Evolutionary conservation across 1,140 invertebrate genomes (phyloP), one percentile per base, ranked within the genome.

Genomic region (Scaptomyza montana): DNA sequence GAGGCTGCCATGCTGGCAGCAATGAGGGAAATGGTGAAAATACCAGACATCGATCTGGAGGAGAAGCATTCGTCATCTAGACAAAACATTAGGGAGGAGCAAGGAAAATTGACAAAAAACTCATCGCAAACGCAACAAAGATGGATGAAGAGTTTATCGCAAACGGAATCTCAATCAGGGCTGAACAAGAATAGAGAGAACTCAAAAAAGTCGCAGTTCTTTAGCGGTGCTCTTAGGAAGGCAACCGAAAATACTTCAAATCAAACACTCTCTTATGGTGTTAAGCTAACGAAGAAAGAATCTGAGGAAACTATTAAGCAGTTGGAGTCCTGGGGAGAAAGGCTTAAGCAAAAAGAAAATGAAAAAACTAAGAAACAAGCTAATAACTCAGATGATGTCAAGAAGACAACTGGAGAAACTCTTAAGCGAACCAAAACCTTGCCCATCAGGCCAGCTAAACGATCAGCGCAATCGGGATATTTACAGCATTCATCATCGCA

Each of bases 1-100:
- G 68, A 70, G 8, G 61, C 43, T 1, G 82, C 72, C 2, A n/a
- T 86, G 61, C 64, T 54, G 12, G 57, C 25, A 8, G 81, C 81
- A 10, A 13, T 86, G 13, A 55, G 28, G n/a, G 78, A 81, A 49
- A 68, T 78, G 56, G 63, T 86, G 1, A 56, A 53, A 47, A 72
- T 54, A 25, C 64, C 82, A 0, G 82, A 86, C 16, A 67, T 72
- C 12, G 74, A 77, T 3, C 19, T 53, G 1, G 10, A 3, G 1
- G 59, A 50, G 7, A 46, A 9, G 13, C 9, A 43, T 2, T 3
- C 16, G 3, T 9, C 1, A 43, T 25, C 21, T 2, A n/a, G 39
- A 16, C 57, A 16, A 12, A 10, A 7, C 43, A 3, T 16, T 3
- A 8, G 7, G 3, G 16, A 1, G 1, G 55, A 45, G 8, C 55